Evolutionary conservation across 1,140 invertebrate genomes (phyloP), one percentile per base, ranked within the genome.

Genomic region (Drosophila sproati): DNA sequence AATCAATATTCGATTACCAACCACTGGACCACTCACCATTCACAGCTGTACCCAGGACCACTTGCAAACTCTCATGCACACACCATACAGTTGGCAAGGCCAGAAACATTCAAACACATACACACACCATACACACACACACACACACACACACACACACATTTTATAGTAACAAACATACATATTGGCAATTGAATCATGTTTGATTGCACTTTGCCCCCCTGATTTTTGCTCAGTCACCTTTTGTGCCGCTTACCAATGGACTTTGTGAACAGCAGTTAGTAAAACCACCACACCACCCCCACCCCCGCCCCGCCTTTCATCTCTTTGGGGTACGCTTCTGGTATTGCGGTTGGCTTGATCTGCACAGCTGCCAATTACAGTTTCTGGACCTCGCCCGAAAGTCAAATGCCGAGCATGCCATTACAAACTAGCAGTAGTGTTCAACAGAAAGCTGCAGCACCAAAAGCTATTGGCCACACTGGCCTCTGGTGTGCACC

Each of bases 1-100:
- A 88, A 88, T 88, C 83, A 88, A 88, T 89, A 88, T 88, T 88
- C 85, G 85, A 88, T 88, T 87, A 87, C 77, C 77, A 73, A 63
- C 66, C 66, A 45, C 50, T 56, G 56, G 51, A 69, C 12, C 48
- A 20, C 47, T 31, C 34, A 31, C 4, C 10, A 52, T 32, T 31
- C 31, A 32, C 50, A 52, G 39, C 39, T 43, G 10, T 43, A 43
- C 10, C 39, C 50, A 52, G 28, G 50, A 28, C 50, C 50, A 32
- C 12, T 52, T 52, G 20, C 50, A 29, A n/a, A 35, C 62, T 60
- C 50, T 43, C 35, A 61, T 41, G 10, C 35, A 50, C 34, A 62
- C 10, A 52, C 35, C 28, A 20, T 20, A 20, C 35, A 62, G 43
- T 48, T 35, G 45, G 10, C 31, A 28, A 20, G 20, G 20, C 20